Percentiles rank a stretch among this genome's conserved stretches.
phyloP scores from a whole-genome alignment of 2,797 vertebrate species.

The Scyliorhinus canicula region DNA sequence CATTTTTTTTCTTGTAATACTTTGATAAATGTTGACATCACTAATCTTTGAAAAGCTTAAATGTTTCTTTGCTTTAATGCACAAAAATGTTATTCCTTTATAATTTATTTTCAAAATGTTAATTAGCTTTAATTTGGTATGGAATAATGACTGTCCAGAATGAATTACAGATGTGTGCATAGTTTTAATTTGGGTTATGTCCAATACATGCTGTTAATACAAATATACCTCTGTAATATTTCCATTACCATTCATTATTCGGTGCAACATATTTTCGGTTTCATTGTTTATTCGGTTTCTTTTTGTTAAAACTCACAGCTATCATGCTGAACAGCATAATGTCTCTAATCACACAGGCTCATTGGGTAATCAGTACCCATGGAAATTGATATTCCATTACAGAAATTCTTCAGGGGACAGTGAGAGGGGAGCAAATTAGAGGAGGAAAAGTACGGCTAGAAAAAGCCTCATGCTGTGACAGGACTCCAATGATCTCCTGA shows the following conservation, averaged over 20 bases:
- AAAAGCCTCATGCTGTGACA: neutral
- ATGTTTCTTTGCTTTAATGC: neutral
- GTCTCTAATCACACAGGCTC: neutral
- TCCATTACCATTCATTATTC: neutral
- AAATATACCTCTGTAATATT: neutral
- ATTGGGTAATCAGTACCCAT: neutral
- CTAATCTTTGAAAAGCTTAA: neutral
- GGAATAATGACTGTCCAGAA: slow-evolving; percentile 1
- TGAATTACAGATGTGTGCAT: neutral
- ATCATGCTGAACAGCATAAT: neutral
- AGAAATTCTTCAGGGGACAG: neutral
- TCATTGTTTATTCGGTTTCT: neutral
- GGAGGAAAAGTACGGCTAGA: neutral
- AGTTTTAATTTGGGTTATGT: neutral
- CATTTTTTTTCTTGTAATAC: neutral
- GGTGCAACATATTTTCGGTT: neutral
- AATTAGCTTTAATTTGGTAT: slow-evolving; percentile 7
- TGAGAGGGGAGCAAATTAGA: neutral
- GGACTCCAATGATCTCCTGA: neutral
- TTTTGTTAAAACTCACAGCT: neutral
- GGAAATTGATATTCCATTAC: neutral
- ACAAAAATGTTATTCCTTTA: neutral
- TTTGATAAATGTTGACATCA: neutral
- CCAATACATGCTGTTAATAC: neutral
- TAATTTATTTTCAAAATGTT: neutral